phyloP scores from a whole-genome alignment of 2,113 vertebrate species.

The Myotis yumanensis region DNA sequence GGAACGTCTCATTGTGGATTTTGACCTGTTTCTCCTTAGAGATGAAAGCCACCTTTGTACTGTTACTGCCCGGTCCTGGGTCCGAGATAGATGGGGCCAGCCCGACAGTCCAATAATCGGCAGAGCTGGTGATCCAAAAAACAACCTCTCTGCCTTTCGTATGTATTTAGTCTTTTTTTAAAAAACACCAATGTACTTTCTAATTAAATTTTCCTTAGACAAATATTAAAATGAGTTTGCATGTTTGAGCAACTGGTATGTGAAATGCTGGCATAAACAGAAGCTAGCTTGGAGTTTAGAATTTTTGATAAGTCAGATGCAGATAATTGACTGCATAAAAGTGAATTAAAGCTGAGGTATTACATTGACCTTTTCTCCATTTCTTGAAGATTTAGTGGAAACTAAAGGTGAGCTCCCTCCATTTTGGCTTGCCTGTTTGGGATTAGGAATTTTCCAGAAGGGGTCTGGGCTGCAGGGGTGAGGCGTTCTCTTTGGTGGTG shows the following conservation, averaged over 20 bases:
- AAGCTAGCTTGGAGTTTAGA: slow-evolving; percentile 30
- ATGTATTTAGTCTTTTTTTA: neutral
- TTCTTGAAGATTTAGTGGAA: neutral
- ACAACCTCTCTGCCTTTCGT: neutral
- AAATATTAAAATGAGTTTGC: slow-evolving; percentile 56
- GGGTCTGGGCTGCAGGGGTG: neutral
- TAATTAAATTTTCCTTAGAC: slow-evolving; percentile 55
- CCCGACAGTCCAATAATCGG: neutral
- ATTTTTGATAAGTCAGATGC: neutral
- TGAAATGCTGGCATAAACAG: neutral
- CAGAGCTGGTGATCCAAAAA: neutral
- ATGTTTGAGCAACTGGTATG: slow-evolving; percentile 5
- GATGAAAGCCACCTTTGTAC: neutral
- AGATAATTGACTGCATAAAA: neutral
- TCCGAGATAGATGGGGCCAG: neutral
- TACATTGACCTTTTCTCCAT: neutral
- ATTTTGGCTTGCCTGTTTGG: neutral
- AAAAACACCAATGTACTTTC: slow-evolving; percentile 3
- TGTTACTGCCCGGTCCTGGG: neutral
- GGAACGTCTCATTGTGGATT: neutral
- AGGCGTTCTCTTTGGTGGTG: neutral
- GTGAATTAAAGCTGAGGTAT: neutral
- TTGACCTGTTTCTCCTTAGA: neutral
- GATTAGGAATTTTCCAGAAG: neutral
- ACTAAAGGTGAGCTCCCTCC: neutral